A percentile compares a stretch with the other conserved stretches of the same genome.
Conservation (phyloP, 2,888 invertebrate genomes). For the Agrochola lychnidis region DNA sequence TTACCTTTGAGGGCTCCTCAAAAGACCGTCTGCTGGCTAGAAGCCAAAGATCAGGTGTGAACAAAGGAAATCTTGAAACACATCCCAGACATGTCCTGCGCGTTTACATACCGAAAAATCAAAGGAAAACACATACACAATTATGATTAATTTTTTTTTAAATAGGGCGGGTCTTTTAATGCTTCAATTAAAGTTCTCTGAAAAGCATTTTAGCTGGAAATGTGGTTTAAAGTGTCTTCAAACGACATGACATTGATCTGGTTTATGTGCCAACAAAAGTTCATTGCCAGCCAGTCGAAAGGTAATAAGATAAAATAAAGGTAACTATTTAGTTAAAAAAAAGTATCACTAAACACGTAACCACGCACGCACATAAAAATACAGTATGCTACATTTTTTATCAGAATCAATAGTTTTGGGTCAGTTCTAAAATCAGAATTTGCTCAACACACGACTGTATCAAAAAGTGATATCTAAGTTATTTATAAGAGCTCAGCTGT, state of each 20-base stretch:
- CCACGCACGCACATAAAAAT: neutral
- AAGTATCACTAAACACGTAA: slow-evolving; percentile 3
- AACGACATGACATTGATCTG: slow-evolving; percentile 23
- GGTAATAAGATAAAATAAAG: slow-evolving; percentile 6
- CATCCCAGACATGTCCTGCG: slow-evolving; percentile 51
- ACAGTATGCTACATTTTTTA: slow-evolving; percentile 14
- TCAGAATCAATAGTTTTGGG: slow-evolving; percentile 2
- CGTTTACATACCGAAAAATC: slow-evolving; percentile 57
- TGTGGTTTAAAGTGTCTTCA: neutral
- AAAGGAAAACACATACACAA: slow-evolving; percentile 50
- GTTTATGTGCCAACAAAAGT: slow-evolving; percentile 31
- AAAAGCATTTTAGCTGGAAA: slow-evolving; percentile 25
- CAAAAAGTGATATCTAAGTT: slow-evolving; percentile 48
- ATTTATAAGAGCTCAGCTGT: slow-evolving; percentile 52
- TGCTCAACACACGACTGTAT: slow-evolving; percentile 20
- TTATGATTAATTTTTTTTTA: too few relatives aligned
- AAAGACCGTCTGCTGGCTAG: slow-evolving; percentile 48
- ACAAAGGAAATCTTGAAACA: slow-evolving; percentile 59
- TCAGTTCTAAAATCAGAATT: slow-evolving; percentile 9
- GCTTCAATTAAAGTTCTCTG: slow-evolving; percentile 14
- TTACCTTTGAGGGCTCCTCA: slow-evolving; percentile 34
- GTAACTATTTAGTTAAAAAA: slow-evolving; percentile 1
- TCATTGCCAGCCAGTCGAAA: slow-evolving; percentile 15
- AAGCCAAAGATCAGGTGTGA: slow-evolving; percentile 62
- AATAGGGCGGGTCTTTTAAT: slow-evolving; percentile 21